A percentile compares a stretch with the other conserved stretches of the same genome.
These are phyloP conservation scores for Malachius bipustulatus DNA, from an alignment of 2,888 invertebrate genomes.

Conservation along the genomic window DNA sequence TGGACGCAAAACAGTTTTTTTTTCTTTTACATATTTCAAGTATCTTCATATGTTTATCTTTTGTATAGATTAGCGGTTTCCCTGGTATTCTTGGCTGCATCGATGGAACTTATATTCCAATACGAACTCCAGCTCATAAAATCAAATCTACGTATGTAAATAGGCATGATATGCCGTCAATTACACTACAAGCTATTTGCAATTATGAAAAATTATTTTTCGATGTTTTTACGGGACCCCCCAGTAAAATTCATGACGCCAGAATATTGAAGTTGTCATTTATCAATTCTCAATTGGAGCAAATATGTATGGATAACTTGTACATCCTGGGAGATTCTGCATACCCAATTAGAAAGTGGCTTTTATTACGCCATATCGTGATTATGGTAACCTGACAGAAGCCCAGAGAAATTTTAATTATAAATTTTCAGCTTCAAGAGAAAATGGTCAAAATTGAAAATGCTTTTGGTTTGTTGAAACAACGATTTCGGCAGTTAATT, in stretches of 20 bases:
- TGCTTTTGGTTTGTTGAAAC: conserved; percentile 25
- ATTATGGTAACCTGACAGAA: conserved; percentile 22
- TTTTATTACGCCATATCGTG: conserved; percentile 23
- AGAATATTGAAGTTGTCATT: conserved; percentile 21
- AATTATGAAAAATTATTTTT: conserved; percentile 22
- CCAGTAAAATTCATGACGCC: conserved; percentile 26
- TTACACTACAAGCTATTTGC: conserved; percentile 27
- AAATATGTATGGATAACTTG: conserved; percentile 18
- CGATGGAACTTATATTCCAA: conserved; percentile 19
- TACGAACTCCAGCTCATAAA: conserved; percentile 25
- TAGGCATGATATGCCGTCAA: conserved; percentile 21
- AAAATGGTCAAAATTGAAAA: conserved; percentile 28
- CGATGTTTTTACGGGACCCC: no score
- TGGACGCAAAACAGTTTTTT: no score
- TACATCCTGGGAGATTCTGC: conserved; percentile 24
- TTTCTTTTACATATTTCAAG: no score
- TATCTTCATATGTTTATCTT: no score
- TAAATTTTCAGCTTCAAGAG: conserved; percentile 21
- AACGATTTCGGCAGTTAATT: conserved; percentile 19
- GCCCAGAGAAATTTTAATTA: conserved; percentile 23
- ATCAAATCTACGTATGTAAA: conserved; percentile 27
- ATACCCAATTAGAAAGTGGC: conserved; percentile 21
- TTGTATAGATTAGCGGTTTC: conserved; percentile 4
- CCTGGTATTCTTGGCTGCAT: conserved; percentile 18
- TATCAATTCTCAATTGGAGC: conserved; percentile 15